Evolutionary conservation across 1,140 invertebrate species (phyloP).

Genomic region (Trichonephila clavipes): DNA sequence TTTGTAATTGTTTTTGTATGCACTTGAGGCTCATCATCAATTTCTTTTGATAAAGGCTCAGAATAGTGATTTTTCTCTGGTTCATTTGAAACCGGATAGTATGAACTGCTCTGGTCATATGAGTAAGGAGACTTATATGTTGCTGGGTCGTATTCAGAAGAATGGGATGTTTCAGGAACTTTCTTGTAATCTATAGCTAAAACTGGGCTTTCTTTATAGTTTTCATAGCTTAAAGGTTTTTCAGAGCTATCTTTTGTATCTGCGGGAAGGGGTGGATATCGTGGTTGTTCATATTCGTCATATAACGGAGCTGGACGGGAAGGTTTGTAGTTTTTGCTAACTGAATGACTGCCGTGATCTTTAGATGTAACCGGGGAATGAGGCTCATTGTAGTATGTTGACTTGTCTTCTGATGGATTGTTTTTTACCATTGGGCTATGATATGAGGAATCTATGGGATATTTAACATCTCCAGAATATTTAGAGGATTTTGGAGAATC

Average conservation of each 20-base stretch:
- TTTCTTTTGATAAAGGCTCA: conserved; percentile 24
- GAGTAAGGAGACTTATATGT: not conserved
- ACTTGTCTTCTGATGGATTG: not conserved
- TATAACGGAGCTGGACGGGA: conserved; percentile 59
- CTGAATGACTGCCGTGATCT: conserved; percentile 33
- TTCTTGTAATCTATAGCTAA: not conserved
- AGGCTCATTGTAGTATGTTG: not conserved
- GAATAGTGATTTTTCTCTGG: not conserved
- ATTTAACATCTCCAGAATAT: not conserved
- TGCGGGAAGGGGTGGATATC: conserved; percentile 45
- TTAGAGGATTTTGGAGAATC: not conserved
- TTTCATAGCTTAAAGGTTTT: not conserved
- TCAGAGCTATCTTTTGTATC: conserved; percentile 3
- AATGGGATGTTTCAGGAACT: not conserved
- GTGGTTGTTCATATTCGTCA: conserved; percentile 63
- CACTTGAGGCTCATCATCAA: conserved; percentile 3
- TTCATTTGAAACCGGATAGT: conserved; percentile 33
- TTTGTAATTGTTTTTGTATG: conserved; percentile 55
- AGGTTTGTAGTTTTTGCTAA: conserved; percentile 59
- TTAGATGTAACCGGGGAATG: not conserved
- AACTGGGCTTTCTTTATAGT: not conserved
- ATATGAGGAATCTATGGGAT: not conserved
- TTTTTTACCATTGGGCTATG: not conserved
- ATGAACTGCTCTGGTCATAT: not conserved
- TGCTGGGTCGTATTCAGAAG: not conserved